These are phyloP conservation scores for Glyphotaelius pellucidus DNA, from an alignment of 2,888 invertebrate genomes.

Conservation along the genomic window DNA sequence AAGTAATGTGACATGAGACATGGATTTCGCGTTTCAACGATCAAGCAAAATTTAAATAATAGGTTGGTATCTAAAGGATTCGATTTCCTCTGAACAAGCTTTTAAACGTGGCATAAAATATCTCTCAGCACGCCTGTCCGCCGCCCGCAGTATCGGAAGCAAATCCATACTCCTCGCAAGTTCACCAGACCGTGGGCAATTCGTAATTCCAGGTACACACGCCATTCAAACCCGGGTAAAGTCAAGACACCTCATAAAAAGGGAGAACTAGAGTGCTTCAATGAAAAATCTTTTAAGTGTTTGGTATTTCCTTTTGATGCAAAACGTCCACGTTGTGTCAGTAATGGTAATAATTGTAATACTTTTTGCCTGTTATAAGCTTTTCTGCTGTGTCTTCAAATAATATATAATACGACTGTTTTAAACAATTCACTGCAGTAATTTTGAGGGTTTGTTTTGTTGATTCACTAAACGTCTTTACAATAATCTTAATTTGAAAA, in stretches of 20 bases:
- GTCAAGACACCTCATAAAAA: background rate
- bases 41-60: background rate
- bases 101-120: background rate
- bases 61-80: background rate
- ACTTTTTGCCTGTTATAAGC: background rate
- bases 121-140: conserved; percentile 20
- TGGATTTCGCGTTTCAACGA: background rate
- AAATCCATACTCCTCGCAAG: conserved; percentile 61
- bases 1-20: background rate
- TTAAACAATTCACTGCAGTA: background rate
- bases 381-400: background rate
- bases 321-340: background rate
- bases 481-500: background rate
- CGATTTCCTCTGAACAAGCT: background rate
- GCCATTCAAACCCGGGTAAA: conserved; percentile 24
- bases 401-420: background rate
- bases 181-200: conserved; percentile 64
- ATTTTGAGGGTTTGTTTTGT: background rate
- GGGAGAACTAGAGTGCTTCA: background rate
- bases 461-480: background rate
- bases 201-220: conserved; percentile 56
- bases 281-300: background rate
- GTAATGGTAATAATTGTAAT: background rate
- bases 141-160: conserved; percentile 44
- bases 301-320: background rate